phyloP scores from a whole-genome alignment of 2,888 invertebrate genomes.

The Dolichomitus sp. region DNA sequence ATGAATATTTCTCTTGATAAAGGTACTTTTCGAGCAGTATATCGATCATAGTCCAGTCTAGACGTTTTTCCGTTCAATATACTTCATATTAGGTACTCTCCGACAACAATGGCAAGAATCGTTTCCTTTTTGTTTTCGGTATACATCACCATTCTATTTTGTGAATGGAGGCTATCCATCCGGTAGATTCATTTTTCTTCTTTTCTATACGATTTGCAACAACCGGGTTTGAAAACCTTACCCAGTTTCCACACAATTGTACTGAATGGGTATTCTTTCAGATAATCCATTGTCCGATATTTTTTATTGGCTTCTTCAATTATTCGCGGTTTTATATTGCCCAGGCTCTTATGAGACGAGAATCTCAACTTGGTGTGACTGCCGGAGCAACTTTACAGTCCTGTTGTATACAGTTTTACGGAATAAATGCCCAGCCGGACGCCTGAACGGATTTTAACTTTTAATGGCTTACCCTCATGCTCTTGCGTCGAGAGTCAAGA shows the following conservation, averaged over 20 bases:
- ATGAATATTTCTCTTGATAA: neutral
- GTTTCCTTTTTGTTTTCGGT: constrained; percentile 4
- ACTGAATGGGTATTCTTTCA: neutral
- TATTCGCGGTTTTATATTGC: neutral
- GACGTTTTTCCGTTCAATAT: constrained; percentile 25
- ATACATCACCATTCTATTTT: neutral
- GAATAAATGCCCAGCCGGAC: constrained; percentile 16
- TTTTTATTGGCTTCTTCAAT: neutral
- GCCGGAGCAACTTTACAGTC: neutral
- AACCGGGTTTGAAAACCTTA: neutral
- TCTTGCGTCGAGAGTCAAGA: constrained; percentile 25
- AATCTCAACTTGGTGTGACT: neutral
- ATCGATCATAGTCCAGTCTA: constrained; percentile 10
- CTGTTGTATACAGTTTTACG: neutral
- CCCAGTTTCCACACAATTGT: neutral
- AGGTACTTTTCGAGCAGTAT: constrained; percentile 7
- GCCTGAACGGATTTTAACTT: constrained; percentile 42
- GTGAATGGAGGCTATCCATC: neutral
- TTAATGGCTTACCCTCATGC: constrained; percentile 29
- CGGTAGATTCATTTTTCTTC: constrained; percentile 4
- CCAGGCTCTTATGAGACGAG: constrained; percentile 6
- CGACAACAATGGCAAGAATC: constrained; percentile 10
- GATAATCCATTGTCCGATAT: constrained; percentile 14
- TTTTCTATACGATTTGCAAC: neutral
- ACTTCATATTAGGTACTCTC: neutral